These are phyloP conservation scores for Pipistrellus kuhlii DNA, from an alignment of 2,797 vertebrate genomes.

Conservation along the genomic window DNA sequence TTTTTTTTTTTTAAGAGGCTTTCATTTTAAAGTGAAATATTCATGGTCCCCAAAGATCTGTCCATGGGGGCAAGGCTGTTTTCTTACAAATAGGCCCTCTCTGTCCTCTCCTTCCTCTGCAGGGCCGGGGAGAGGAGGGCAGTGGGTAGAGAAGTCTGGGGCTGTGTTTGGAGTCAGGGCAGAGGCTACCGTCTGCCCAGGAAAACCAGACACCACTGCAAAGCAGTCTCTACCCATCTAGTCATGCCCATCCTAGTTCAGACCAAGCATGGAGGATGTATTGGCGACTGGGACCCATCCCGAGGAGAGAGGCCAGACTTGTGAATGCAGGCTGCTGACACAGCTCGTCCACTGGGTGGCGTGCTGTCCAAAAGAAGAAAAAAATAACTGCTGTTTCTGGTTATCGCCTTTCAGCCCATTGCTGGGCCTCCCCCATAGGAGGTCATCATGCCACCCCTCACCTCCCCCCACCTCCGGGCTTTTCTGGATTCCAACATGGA, in stretches of 20 bases:
- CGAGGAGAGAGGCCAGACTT: background rate
- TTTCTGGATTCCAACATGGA: background rate
- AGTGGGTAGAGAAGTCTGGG: fast-evolving
- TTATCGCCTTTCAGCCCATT: background rate
- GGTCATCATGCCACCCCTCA: background rate
- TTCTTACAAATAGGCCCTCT: conserved; percentile 59
- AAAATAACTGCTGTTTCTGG: background rate
- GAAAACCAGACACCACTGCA: background rate
- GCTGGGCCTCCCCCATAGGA: background rate
- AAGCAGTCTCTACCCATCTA: background rate
- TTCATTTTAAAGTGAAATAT: conserved; percentile 80
- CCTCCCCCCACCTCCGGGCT: background rate
- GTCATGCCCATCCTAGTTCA: fast-evolving
- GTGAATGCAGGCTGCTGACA: fast-evolving
- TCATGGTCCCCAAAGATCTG: conserved; percentile 68
- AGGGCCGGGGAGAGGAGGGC: background rate
- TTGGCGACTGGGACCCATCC: fast-evolving
- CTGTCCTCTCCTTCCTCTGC: background rate
- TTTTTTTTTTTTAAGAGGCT: conserved; percentile 27
- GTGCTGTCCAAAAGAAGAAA: background rate
- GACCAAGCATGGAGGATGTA: background rate
- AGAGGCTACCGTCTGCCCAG: background rate
- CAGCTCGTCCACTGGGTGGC: background rate
- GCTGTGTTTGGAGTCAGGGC: fast-evolving
- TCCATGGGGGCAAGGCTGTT: conserved; percentile 26